A percentile compares a stretch with the other conserved stretches of the same genome.
Evolutionary conservation across 2,888 invertebrate genomes (phyloP).

Genomic region (Craniophora ligustri): DNA sequence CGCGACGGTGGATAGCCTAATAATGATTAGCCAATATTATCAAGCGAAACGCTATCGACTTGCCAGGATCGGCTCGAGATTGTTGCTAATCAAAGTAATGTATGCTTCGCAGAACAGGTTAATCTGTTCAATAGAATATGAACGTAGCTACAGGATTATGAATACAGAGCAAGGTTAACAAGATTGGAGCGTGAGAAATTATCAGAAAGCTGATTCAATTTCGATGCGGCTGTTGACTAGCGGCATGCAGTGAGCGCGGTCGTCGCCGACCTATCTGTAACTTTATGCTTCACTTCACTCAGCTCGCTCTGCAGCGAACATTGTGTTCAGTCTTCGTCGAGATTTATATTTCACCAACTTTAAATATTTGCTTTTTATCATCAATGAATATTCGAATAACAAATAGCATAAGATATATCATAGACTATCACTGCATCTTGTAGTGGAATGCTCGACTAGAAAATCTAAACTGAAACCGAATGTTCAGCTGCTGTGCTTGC

Average conservation of each 20-base stretch:
- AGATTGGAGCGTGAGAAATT: slow-evolving; percentile 45
- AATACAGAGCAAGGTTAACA: slow-evolving; percentile 45
- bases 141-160: slow-evolving; percentile 34
- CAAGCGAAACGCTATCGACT: slow-evolving; percentile 44
- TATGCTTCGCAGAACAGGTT: slow-evolving; percentile 54
- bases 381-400: too few relatives aligned
- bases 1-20: slow-evolving; percentile 48
- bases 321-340: slow-evolving; percentile 46
- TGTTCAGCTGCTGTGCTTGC: too few relatives aligned
- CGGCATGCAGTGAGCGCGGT: slow-evolving; percentile 41
- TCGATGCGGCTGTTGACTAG: slow-evolving; percentile 45
- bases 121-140: slow-evolving; percentile 47
- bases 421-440: too few relatives aligned
- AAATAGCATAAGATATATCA: too few relatives aligned
- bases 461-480: too few relatives aligned
- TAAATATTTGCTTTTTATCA: slow-evolving; percentile 56
- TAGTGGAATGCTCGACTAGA: too few relatives aligned
- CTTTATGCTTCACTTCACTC: slow-evolving; percentile 68
- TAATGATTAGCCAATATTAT: slow-evolving; percentile 62
- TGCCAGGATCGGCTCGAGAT: slow-evolving; percentile 56
- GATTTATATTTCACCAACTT: slow-evolving; percentile 61
- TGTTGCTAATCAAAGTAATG: slow-evolving; percentile 66
- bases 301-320: slow-evolving; percentile 60
- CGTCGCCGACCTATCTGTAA: slow-evolving; percentile 63
- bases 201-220: slow-evolving; percentile 44